Evolutionary conservation across 2,113 vertebrate species (phyloP).

Genomic region (Callocephalon fimbriatum): DNA sequence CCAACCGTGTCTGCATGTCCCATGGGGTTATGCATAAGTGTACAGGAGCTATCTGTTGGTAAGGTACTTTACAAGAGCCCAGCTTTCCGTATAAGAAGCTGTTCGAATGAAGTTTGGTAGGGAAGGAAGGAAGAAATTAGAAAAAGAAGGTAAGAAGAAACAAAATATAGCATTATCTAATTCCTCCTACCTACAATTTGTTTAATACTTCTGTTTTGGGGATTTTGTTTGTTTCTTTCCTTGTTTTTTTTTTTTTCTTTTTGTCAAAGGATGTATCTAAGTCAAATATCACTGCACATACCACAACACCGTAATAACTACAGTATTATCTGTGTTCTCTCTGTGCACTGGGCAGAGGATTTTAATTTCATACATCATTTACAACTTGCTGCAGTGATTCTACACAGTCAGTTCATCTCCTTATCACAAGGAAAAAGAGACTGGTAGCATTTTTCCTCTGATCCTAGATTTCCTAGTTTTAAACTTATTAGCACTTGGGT

Average conservation of each 20-base stretch:
- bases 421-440: not conserved
- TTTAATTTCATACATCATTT: slow-evolving; percentile 59
- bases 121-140: not conserved
- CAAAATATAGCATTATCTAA: not conserved
- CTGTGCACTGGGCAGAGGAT: not conserved
- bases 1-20: not conserved
- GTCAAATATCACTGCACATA: slow-evolving; percentile 11
- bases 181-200: not conserved
- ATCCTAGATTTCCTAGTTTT: not conserved
- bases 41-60: not conserved
- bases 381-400: not conserved
- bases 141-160: not conserved
- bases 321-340: not conserved
- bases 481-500: not conserved
- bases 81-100: not conserved
- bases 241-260: not conserved
- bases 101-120: not conserved
- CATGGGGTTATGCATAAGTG: not conserved
- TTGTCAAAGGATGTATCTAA: not conserved
- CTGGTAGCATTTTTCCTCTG: not conserved
- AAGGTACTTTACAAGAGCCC: not conserved
- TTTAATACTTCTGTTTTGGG: not conserved
- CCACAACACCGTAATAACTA: not conserved
- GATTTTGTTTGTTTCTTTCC: not conserved
- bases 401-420: not conserved